Conservation (phyloP, 1,140 invertebrate species). For the Pararge aegeria region DNA sequence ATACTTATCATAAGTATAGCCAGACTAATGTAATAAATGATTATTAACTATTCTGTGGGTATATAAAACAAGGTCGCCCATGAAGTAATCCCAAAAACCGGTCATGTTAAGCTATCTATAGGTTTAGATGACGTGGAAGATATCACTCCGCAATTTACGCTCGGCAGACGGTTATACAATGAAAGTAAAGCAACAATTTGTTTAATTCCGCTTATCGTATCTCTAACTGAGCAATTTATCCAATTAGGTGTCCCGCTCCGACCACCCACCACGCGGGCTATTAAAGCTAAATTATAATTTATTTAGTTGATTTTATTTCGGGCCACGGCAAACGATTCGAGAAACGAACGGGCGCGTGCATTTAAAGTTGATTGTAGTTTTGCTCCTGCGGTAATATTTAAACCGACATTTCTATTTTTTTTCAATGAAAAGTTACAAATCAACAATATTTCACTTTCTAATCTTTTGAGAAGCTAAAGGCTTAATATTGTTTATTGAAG, state of each 20-base stretch:
- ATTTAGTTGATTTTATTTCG: slow-evolving; percentile 71
- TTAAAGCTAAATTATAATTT: slow-evolving; percentile 75
- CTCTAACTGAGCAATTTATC: slow-evolving; percentile 72
- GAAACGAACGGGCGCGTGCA: slow-evolving; percentile 21
- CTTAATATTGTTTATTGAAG: too few relatives aligned
- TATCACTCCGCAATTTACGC: slow-evolving; percentile 16
- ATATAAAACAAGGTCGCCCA: too few relatives aligned
- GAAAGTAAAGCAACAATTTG: slow-evolving; percentile 57
- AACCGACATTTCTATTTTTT: neutral
- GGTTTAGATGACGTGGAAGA: neutral
- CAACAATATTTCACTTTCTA: too few relatives aligned
- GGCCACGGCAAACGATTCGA: slow-evolving; percentile 46
- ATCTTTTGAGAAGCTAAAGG: too few relatives aligned
- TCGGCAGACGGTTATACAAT: slow-evolving; percentile 29
- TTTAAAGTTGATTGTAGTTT: slow-evolving; percentile 20
- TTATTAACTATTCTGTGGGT: too few relatives aligned
- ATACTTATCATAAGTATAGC: too few relatives aligned
- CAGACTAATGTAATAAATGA: too few relatives aligned
- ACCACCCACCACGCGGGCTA: slow-evolving; percentile 67
- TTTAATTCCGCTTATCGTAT: slow-evolving; percentile 72
- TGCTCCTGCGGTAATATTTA: neutral
- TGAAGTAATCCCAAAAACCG: neutral
- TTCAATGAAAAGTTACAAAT: neutral
- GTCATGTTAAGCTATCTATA: neutral
- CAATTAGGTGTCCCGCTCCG: slow-evolving; percentile 64